Conservation (phyloP, 2,888 invertebrate genomes). For the Gisinianus flammeolus region DNA sequence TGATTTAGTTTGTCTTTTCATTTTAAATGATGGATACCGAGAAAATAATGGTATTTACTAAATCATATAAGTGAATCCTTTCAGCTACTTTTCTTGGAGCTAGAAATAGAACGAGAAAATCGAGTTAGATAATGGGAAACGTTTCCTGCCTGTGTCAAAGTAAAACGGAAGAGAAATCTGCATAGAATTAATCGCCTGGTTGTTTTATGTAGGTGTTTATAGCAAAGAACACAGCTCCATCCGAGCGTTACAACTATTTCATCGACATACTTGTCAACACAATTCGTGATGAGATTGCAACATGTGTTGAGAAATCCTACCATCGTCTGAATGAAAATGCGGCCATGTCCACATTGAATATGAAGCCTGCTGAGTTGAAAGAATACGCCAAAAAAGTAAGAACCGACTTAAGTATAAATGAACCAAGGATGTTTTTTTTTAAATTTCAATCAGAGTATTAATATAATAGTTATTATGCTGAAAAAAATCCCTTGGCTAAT, state of each 20-base stretch:
- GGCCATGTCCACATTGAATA: slow-evolving; percentile 86
- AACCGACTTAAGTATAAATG: background rate
- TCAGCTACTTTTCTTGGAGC: too few species aligned
- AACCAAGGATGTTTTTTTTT: background rate
- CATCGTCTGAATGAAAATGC: slow-evolving; percentile 75
- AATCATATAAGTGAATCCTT: too few species aligned
- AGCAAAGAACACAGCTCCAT: slow-evolving; percentile 94
- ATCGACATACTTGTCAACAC: slow-evolving; percentile 96
- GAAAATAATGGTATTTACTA: too few species aligned
- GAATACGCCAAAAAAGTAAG: slow-evolving; percentile 79
- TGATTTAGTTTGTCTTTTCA: too few species aligned
- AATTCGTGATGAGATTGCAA: slow-evolving; percentile 93
- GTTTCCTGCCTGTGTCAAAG: too few species aligned
- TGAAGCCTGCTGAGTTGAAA: slow-evolving; percentile 77
- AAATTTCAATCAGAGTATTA: background rate
- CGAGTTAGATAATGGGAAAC: too few species aligned
- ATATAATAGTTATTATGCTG: background rate
- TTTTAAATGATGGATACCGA: too few species aligned
- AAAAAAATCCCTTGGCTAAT: background rate
- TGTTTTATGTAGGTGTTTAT: slow-evolving; percentile 72
- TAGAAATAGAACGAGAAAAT: too few species aligned
- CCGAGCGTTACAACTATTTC: slow-evolving; percentile 93
- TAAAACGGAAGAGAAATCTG: too few species aligned
- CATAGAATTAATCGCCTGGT: slow-evolving; percentile 7
- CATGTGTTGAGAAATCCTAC: slow-evolving; percentile 96